A percentile compares a stretch with the other conserved stretches of the same genome.
Evolutionary conservation across 2,113 vertebrate genomes (phyloP).

Genomic region (Carassius carassius): DNA sequence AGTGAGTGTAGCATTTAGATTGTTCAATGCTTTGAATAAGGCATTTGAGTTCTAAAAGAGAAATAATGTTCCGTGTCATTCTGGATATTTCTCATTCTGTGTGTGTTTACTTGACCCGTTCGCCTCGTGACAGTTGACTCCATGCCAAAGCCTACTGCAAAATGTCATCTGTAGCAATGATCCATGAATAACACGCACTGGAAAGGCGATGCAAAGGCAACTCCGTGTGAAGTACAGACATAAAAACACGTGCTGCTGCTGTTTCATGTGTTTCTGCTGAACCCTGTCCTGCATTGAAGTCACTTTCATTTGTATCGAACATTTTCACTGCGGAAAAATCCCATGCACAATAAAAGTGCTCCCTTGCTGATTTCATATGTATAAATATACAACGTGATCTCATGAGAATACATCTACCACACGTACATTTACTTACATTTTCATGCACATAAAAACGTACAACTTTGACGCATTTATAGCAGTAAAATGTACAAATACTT

Average conservation of each 20-base stretch:
- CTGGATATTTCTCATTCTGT: too few species aligned
- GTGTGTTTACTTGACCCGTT: too few species aligned
- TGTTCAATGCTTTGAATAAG: background rate
- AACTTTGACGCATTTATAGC: too few species aligned
- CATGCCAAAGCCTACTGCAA: conserved; percentile 56
- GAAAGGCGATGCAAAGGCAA: conserved; percentile 17
- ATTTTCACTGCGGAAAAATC: background rate
- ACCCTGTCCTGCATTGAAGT: background rate
- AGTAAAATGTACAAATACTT: too few species aligned
- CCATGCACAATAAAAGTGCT: too few species aligned
- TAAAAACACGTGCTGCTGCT: background rate
- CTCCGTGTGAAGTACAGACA: background rate
- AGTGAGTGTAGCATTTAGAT: background rate
- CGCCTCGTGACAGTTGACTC: conserved; percentile 63
- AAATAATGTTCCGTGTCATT: too few species aligned
- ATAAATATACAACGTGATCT: too few species aligned
- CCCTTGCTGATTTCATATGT: background rate
- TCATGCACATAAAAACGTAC: too few species aligned
- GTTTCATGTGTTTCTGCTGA: background rate
- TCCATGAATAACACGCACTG: conserved; percentile 61
- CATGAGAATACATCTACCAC: too few species aligned
- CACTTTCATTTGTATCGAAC: background rate
- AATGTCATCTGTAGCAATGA: conserved; percentile 57
- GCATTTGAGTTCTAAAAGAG: too few species aligned
- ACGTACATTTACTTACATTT: too few species aligned